A percentile compares a stretch with the other conserved stretches of the same genome.
phyloP scores from a whole-genome alignment of 1,140 invertebrate species.

The Caenorhabditis briggsae region DNA sequence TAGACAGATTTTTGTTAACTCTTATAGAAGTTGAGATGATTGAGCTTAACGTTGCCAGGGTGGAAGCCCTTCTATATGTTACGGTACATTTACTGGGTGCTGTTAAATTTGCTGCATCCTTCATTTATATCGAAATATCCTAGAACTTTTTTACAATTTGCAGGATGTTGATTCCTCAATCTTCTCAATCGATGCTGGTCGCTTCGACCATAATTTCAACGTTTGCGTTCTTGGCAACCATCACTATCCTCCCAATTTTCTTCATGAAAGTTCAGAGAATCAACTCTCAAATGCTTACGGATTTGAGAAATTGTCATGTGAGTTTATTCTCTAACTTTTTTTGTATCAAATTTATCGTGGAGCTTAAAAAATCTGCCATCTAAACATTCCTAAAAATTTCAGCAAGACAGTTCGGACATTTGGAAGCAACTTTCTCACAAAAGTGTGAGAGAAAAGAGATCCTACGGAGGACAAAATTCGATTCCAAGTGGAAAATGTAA shows the following conservation, averaged over 20 bases:
- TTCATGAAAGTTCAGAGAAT: conserved; percentile 36
- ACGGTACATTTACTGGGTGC: too few relatives aligned
- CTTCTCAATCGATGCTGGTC: conserved; percentile 13
- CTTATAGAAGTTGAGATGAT: too few relatives aligned
- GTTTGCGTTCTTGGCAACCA: conserved; percentile 1
- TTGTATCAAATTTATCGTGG: too few relatives aligned
- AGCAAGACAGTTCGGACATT: conserved; percentile 30
- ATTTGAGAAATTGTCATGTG: conserved; percentile 50
- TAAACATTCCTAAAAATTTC: too few relatives aligned
- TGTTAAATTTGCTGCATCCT: too few relatives aligned
- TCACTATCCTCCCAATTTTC: conserved; percentile 25
- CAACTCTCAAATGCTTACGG: conserved; percentile 13
- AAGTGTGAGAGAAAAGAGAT: conserved; percentile 2
- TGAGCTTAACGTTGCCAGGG: too few relatives aligned
- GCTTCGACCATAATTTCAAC: conserved; percentile 23
- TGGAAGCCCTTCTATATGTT: too few relatives aligned
- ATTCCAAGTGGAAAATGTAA: conserved; percentile 18
- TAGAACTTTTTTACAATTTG: not conserved
- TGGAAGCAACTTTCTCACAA: conserved; percentile 23
- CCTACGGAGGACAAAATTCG: not conserved
- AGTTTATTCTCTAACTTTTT: too few relatives aligned
- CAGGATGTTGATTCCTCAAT: conserved; percentile 34
- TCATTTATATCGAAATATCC: not conserved
- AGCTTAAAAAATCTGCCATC: too few relatives aligned
- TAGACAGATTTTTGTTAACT: too few relatives aligned